Evolutionary conservation across 2,113 vertebrate genomes (phyloP), one percentile per base, ranked within the genome.

Genomic region (Cyanocitta stelleri): DNA sequence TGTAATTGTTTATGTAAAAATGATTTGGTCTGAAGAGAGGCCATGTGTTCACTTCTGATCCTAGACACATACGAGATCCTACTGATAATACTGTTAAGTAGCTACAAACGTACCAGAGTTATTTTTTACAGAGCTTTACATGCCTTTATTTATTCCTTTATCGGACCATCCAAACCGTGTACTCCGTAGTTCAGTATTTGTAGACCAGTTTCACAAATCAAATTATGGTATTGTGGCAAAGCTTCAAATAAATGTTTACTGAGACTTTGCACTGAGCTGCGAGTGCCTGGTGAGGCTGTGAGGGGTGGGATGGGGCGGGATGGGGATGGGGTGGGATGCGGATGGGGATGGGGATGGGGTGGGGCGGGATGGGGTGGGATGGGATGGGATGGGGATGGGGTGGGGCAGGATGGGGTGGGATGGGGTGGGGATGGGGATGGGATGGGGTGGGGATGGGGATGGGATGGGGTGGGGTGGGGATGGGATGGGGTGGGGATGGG

Each of bases 131-230:
- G 84, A 96, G 91, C 54, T 87, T 13, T 90, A 89, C 94, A 61
- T 82, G 94, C 77, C 91, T 95, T 95, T 97, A 97, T 97, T 96
- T 96, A 97, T 98, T 97, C 87, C 96, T 96, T 96, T 96, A 88
- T 62, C 52, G n/a, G 92, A 58, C 93, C 92, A 91, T 89, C 92
- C n/a, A 30, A 41, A 89, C 96, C 46, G 4, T 78, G 93, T 97
- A 88, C 90, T 66, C 46, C 3, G 55, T 95, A 95, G 97, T 69
- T 85, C 77, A 77, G 18, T 88, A 85, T 94, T 97, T 97, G 95
- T 97, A 97, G 96, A 94, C 59, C 23, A 17, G 48, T 93, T 92
- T 95, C 96, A 96, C 96, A 73, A 46, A 85, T 93, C 94, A 77
- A 80, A 91, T 76, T 90, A 85, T 87, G 95, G 68, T 95, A 87